A percentile compares a stretch with the other conserved stretches of the same genome.
Conservation (phyloP, 2,797 vertebrate species). For the Hydrocynus forskahlii region DNA sequence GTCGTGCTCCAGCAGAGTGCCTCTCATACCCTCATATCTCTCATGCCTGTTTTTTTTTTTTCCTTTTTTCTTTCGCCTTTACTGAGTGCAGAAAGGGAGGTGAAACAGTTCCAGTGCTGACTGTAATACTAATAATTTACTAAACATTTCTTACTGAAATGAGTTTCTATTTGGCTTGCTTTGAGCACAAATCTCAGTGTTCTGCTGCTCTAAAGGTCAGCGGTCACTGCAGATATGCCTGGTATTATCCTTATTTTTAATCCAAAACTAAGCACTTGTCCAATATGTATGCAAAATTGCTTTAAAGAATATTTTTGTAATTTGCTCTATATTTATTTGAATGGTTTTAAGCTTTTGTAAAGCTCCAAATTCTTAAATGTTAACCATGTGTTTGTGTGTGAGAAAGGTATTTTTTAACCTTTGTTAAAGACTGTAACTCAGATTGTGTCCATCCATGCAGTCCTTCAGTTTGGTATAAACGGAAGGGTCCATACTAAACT, state of each 20-base stretch:
- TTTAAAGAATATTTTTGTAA: neutral
- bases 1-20: neutral
- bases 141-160: neutral
- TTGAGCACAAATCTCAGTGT: neutral
- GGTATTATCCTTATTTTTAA: neutral
- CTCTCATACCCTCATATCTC: neutral
- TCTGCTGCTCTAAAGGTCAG: neutral
- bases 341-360: neutral
- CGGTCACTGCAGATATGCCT: neutral
- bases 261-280: neutral
- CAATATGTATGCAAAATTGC: neutral
- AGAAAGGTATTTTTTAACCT: conserved; percentile 2
- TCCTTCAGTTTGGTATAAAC: conserved; percentile 7
- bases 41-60: neutral
- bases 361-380: neutral
- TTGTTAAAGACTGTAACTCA: neutral
- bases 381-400: neutral
- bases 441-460: neutral
- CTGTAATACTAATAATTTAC: neutral
- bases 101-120: neutral
- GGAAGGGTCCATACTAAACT: conserved; percentile 17
- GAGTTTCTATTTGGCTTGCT: neutral
- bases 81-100: neutral
- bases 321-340: conserved; percentile 1
- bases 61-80: neutral